phyloP scores from a whole-genome alignment of 2,113 vertebrate genomes.

The Monopterus albus region DNA sequence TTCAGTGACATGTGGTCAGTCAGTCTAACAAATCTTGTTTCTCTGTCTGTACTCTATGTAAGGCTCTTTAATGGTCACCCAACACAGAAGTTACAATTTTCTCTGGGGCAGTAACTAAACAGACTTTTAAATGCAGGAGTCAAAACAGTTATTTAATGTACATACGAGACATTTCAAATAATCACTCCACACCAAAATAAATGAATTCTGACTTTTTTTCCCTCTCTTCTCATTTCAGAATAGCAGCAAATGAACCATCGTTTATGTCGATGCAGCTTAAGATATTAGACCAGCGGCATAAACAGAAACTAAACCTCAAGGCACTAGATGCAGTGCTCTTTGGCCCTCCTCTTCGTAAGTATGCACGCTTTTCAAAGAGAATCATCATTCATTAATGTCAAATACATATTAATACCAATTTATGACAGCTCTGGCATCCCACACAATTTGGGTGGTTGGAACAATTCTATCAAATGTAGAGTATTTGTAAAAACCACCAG shows the following conservation, averaged over 20 bases:
- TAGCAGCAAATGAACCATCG: constrained; percentile 93
- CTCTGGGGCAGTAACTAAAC: no score
- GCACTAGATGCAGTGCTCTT: constrained; percentile 97
- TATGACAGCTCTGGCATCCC: no score
- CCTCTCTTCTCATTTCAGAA: constrained; percentile 81
- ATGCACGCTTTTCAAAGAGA: neutral
- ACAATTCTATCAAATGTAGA: no score
- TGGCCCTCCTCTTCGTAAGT: constrained; percentile 95
- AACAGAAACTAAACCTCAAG: constrained; percentile 97
- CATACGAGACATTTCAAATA: no score
- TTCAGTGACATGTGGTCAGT: no score
- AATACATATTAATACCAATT: neutral
- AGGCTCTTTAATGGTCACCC: no score
- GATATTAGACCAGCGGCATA: constrained; percentile 95
- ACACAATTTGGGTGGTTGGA: no score
- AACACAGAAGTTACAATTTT: no score
- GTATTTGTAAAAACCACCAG: neutral
- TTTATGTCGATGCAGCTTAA: constrained; percentile 95
- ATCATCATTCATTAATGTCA: neutral
- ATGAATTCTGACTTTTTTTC: neutral
- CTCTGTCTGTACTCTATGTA: no score
- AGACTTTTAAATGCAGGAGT: no score
- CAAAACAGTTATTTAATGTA: no score
- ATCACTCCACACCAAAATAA: neutral
- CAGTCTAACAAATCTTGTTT: no score